Base-by-base conservation (phyloP, 2,888 invertebrate species). In the Monoplex corrugatus region DNA sequence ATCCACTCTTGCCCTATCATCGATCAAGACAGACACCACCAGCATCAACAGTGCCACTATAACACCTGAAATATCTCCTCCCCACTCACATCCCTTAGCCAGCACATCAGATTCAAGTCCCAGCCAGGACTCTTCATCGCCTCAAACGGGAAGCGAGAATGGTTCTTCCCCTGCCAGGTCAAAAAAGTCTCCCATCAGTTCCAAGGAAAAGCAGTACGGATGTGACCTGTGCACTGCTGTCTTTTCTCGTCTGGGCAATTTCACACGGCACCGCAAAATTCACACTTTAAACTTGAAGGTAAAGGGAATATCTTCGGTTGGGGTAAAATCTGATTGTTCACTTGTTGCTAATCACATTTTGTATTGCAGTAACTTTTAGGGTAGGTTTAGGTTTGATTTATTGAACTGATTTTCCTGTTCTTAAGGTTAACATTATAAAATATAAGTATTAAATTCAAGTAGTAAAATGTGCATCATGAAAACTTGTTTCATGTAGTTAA, bases 151-250 rank as follows among this genome's bases (percentile, higher is more conserved):
- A 1, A 83, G 82, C 32, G 82, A 83, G 43, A 43, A 45, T 13
- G 82, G 32, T 16, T 83, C 32, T n/a, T 32, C 35, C 2, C 45
- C 82, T 32, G 32, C 16, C 75, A 75, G 38, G 8, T 23, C n/a
- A 23, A 1, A 10, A 43, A 80, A 80, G 78, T n/a, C n/a, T n/a
- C n/a, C n/a, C n/a, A 23, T 2, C 57, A 57, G 32, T 6, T 45
- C 68, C 68, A 87, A 72, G 40, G 82, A 78, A 5, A 86, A 87
- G 45, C 63, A 50, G 38, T 93, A 92, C 90, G 92, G 92, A 78
- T 95, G 95, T 93, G 94, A 95, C 87, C 89, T 95, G 57, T 95
- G 95, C 89, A 94, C 92, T 82, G 93, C 94, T 19, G 92, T 92
- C 23, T 95, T 95, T 89, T 93, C 92, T 57, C 90, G 94, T 40